Conservation (phyloP, 2,797 vertebrate genomes). For the Hapalemur alaotrensis region DNA sequence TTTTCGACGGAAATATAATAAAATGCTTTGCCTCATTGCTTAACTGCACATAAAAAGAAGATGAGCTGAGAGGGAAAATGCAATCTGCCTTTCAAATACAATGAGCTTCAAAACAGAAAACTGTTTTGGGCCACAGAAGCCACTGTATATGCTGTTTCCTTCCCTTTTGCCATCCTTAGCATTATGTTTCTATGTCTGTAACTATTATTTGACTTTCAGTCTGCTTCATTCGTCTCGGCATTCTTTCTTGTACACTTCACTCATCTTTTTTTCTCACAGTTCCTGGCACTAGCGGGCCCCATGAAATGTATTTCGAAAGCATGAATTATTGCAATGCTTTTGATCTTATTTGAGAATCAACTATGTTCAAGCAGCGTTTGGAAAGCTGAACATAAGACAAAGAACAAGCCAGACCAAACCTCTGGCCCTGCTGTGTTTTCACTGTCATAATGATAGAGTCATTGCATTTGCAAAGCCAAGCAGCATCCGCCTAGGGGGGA, state of each 20-base stretch:
- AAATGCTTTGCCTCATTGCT: neutral
- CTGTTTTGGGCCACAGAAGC: neutral
- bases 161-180: neutral
- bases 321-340: neutral
- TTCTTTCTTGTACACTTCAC: neutral
- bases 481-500: accelerated
- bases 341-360: neutral
- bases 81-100: slow-evolving; percentile 35
- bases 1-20: neutral
- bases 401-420: neutral
- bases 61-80: neutral
- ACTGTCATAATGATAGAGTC: neutral
- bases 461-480: accelerated
- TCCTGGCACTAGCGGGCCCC: neutral
- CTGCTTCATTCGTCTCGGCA: neutral
- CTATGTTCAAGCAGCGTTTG: neutral
- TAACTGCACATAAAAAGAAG: neutral
- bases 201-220: neutral
- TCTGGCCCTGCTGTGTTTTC: neutral
- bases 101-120: neutral
- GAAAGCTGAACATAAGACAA: neutral
- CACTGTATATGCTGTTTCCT: neutral
- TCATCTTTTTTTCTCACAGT: neutral
- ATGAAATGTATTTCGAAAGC: slow-evolving; percentile 4
- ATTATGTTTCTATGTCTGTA: neutral